A percentile compares a stretch with the other conserved stretches of the same genome.
These are phyloP conservation scores for Exephanes ischioxanthus DNA, from an alignment of 2,888 invertebrate genomes.

Conservation along the genomic window DNA sequence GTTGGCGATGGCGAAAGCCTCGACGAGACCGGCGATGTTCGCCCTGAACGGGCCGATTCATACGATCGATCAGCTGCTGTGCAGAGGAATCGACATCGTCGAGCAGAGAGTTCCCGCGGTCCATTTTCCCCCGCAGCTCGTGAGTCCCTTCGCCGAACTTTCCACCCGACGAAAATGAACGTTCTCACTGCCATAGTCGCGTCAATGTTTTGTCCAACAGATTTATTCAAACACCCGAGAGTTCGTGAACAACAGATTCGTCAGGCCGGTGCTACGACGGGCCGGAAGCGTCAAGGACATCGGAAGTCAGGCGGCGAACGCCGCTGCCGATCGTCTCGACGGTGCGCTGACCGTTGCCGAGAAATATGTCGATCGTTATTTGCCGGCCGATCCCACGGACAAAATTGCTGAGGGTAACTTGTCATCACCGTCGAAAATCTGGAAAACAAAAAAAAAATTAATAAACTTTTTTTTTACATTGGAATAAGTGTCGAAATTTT, in stretches of 20 bases:
- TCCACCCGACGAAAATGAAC: not conserved
- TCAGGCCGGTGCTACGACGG: conserved; percentile 90
- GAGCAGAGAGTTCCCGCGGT: conserved; percentile 94
- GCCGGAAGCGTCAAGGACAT: conserved; percentile 94
- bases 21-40: conserved; percentile 90
- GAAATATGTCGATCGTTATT: conserved; percentile 92
- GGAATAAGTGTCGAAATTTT: conserved; percentile 67
- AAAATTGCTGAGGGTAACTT: conserved; percentile 88
- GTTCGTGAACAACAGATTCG: conserved; percentile 89
- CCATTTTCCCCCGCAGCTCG: conserved; percentile 93
- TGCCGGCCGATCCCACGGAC: conserved; percentile 89
- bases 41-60: conserved; percentile 89
- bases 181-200: not conserved
- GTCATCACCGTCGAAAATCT: not conserved
- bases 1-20: conserved; percentile 90
- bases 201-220: conserved; percentile 83
- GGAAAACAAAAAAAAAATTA: not conserved
- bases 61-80: conserved; percentile 91
- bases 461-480: not conserved
- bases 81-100: conserved; percentile 93
- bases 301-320: conserved; percentile 90
- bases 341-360: conserved; percentile 92
- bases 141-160: conserved; percentile 84
- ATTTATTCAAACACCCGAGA: conserved; percentile 93
- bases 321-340: conserved; percentile 91